These are phyloP conservation scores for Mesopsocus fuscifrons DNA, from an alignment of 2,888 invertebrate species.

Conservation along the genomic window DNA sequence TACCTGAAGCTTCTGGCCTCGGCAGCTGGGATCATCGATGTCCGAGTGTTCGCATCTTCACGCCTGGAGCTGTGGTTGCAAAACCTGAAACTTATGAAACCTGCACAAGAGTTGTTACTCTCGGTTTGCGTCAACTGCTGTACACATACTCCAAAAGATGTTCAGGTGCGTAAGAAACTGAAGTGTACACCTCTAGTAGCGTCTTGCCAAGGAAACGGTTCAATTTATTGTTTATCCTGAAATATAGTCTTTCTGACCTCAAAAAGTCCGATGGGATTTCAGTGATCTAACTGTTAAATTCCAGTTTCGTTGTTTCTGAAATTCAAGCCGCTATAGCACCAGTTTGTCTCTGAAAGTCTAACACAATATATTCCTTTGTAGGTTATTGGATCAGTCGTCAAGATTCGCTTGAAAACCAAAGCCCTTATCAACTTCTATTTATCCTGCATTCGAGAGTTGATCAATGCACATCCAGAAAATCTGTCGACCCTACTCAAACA, in stretches of 20 bases:
- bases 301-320: no score
- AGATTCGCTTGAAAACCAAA: constrained; percentile 86
- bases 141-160: constrained; percentile 41
- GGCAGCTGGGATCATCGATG: constrained; percentile 71
- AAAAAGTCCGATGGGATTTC: no score
- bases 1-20: constrained; percentile 69
- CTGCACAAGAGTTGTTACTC: constrained; percentile 80
- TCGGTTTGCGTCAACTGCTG: constrained; percentile 83
- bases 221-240: no score
- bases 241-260: no score
- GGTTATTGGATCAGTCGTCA: constrained; percentile 56
- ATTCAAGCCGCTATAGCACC: no score
- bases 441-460: constrained; percentile 77
- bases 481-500: constrained; percentile 70
- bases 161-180: no score
- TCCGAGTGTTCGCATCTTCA: constrained; percentile 56
- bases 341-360: no score
- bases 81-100: constrained; percentile 83
- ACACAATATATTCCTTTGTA: background rate
- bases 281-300: no score
- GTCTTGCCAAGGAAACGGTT: no score
- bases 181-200: no score
- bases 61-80: constrained; percentile 87
- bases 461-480: constrained; percentile 66
- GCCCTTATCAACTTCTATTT: constrained; percentile 77